Evolutionary conservation across 2,113 vertebrate genomes (phyloP).

Genomic region (Paradoxurus hermaphroditus): DNA sequence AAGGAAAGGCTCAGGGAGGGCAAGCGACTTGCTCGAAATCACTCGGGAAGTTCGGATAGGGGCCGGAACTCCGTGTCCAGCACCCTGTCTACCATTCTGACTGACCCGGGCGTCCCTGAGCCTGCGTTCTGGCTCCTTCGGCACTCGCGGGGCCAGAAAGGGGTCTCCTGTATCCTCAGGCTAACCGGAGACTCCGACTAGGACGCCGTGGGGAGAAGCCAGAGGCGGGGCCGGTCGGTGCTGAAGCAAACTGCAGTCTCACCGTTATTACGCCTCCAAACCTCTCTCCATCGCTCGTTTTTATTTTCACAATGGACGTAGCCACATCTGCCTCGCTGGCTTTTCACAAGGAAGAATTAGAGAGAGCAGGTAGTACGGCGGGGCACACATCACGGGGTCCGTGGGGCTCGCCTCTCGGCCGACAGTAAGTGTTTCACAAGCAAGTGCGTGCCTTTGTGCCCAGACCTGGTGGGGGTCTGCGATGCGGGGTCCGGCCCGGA

Average conservation of each 20-base stretch:
- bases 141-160: not conserved
- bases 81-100: rapidly evolving
- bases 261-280: not conserved
- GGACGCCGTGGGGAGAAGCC: not conserved
- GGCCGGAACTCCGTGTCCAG: not conserved
- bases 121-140: not conserved
- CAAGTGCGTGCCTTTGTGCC: no score
- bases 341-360: not conserved
- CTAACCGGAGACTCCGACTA: rapidly evolving
- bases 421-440: not conserved
- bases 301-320: not conserved
- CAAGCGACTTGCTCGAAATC: not conserved
- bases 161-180: not conserved
- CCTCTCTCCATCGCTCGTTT: not conserved
- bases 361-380: not conserved
- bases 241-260: not conserved
- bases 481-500: rapidly evolving
- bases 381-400: rapidly evolving
- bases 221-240: not conserved
- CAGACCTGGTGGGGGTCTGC: rapidly evolving
- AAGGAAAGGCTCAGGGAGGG: not conserved
- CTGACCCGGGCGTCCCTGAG: rapidly evolving
- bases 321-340: not conserved
- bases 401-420: rapidly evolving
- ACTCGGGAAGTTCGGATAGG: not conserved